phyloP scores from a whole-genome alignment of 2,797 vertebrate genomes.

The Cuniculus paca region DNA sequence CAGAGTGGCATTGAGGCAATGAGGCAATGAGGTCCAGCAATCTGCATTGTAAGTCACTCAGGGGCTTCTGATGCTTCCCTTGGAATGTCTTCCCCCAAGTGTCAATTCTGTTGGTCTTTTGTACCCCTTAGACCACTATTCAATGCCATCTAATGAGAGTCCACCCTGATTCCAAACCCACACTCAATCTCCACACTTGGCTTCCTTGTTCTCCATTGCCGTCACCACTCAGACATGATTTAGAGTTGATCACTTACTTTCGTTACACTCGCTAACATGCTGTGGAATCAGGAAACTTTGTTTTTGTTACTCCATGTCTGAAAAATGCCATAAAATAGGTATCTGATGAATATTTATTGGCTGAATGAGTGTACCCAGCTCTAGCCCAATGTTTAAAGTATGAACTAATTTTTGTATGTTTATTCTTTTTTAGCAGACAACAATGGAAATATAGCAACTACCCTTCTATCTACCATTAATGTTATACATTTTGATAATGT shows the following conservation, averaged over 20 bases:
- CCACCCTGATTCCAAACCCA: background rate
- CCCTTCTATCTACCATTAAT: background rate
- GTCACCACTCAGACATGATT: background rate
- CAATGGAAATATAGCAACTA: background rate
- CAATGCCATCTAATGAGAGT: background rate
- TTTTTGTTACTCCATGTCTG: background rate
- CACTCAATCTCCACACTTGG: background rate
- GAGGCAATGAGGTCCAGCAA: background rate
- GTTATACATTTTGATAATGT: background rate
- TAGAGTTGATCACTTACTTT: background rate
- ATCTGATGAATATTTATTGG: constrained; percentile 6
- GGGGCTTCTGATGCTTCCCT: background rate
- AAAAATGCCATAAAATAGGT: constrained; percentile 15
- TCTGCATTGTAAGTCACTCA: background rate
- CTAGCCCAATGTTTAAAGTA: background rate
- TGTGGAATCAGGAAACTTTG: background rate
- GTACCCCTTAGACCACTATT: background rate
- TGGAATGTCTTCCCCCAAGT: background rate
- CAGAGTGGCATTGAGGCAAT: no score
- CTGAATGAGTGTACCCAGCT: background rate
- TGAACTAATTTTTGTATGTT: background rate
- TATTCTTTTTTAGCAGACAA: background rate
- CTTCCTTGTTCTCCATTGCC: background rate
- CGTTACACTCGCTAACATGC: background rate
- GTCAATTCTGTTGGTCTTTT: background rate